Evolutionary conservation across 2,888 invertebrate species (phyloP).

Genomic region (Catocala fraxini): DNA sequence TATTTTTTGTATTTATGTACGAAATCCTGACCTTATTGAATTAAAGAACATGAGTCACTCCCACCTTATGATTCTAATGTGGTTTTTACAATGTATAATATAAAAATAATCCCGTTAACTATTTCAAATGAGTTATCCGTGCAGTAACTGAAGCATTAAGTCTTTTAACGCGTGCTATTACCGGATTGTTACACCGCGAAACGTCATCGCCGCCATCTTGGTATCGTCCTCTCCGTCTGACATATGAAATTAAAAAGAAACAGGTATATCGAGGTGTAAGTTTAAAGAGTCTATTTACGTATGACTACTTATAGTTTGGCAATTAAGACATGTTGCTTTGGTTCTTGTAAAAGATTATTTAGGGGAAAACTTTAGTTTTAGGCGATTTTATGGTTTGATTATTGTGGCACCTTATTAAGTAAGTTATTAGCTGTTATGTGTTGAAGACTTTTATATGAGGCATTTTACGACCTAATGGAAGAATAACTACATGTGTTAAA

Average conservation of each 20-base stretch:
- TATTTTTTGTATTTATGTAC: slow-evolving; percentile 12
- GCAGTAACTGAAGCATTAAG: slow-evolving; percentile 51
- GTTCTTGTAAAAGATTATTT: slow-evolving; percentile 13
- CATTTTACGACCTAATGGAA: no score
- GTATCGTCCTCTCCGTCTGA: slow-evolving; percentile 58
- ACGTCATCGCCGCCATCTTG: slow-evolving; percentile 58
- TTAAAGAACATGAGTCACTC: slow-evolving; percentile 35
- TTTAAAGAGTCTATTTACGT: slow-evolving; percentile 68
- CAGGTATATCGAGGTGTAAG: slow-evolving; percentile 37
- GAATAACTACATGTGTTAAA: no score
- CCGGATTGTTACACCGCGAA: slow-evolving; percentile 59
- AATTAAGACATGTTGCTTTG: slow-evolving; percentile 53
- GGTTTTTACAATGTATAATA: slow-evolving; percentile 25
- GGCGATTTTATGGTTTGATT: slow-evolving; percentile 1
- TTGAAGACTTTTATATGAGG: no score
- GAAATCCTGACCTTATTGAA: slow-evolving; percentile 30
- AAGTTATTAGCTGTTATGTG: not conserved
- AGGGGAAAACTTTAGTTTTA: slow-evolving; percentile 1
- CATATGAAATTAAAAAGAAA: slow-evolving; percentile 50
- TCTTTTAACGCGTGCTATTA: slow-evolving; percentile 63
- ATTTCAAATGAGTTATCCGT: slow-evolving; percentile 50
- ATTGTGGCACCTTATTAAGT: slow-evolving; percentile 2
- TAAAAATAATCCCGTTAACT: slow-evolving; percentile 43
- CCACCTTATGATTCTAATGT: slow-evolving; percentile 29
- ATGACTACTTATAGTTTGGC: slow-evolving; percentile 54